Base-by-base conservation (phyloP, 2,113 vertebrate species). In the Cyphomyrus plagiostoma region DNA sequence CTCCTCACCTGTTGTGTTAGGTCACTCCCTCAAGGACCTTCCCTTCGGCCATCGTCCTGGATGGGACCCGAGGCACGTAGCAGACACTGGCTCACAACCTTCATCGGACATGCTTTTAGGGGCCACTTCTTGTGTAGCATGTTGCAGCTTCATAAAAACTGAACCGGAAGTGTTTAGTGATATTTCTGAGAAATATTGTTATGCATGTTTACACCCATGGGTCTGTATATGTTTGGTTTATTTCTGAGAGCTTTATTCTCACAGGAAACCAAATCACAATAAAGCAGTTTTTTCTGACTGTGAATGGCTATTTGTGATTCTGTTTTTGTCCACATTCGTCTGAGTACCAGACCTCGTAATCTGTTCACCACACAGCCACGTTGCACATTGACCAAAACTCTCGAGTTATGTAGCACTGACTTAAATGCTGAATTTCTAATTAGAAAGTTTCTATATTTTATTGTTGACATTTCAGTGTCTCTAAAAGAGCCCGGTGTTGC, bases 171-270 rank as follows among this genome's bases (percentile, higher is more conserved):
- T 89, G 62, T 39, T 26, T 58, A 90, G 19, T 66, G 58, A 62
- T 53, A 66, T 82, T 82, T 11, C 23, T 91, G 84, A 3, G 88
- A 92, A 92, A 62, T 87, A 85, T 90, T 91, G 90, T 90, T 92
- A 90, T 94, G 94, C 95, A 95, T 94, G 93, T 95, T 94, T 94
- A 94, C 94, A 93, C 91, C 91, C 82, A 91, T 87, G 56, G 89
- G 5, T 93, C 86, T 85, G 39, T 92, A 83, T 90, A 89, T 62
- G 56, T 46, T 87, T 87, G 83, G 93, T 89, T 88, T 89, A 89
- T 92, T 91, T 88, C 91, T 87, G 86, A 95, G 89, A 93, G 90
- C 91, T 92, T 92, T 92, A 91, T 90, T 92, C 92, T 92, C 93
- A 94, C 92, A 89, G 86, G 89, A 92, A 94, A 94, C 95, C 93